Base-by-base conservation (phyloP, 2,797 vertebrate species). In the Acrocephalus scirpaceus region DNA sequence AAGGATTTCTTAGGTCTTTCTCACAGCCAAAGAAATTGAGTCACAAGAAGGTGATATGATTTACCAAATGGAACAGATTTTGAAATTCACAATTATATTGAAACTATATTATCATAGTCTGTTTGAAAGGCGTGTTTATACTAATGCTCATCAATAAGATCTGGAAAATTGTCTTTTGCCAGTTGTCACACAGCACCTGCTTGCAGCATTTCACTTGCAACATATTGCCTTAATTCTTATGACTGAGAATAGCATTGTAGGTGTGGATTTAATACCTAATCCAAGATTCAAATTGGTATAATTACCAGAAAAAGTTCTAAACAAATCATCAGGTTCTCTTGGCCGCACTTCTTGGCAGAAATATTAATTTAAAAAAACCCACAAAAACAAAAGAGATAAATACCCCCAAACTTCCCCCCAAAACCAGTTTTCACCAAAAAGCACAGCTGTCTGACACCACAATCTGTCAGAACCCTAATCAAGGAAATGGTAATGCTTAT, bases 371-470 rank as follows among this genome's bases (percentile, higher is more conserved):
- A 27, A 47, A 74, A 80, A 79, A 9, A 0, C 2, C 7, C 13
- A 18, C 3, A 70, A 36, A 81, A 15, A 40, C 11, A 50, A 60
- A 83, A 16, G 9, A 17, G 10, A 58, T 38, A 42, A 47, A 47
- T 69, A 34, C 2, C 0, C 2, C 11, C 10, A 50, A 78, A 69
- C 3, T 10, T 30, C 4, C 16, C 29, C 34, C 5, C 7, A 1
- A 13, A 56, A 50, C 2, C 32, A 62, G 5, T 67, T 70, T 80
- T 66, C 56, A 27, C n/a, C 11, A 30, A 66, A 85, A 90, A 79
- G 10, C 22, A 47, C 51, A 62, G 34, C 4, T 69, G 4, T 51
- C 13, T 42, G 15, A 62, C 22, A 76, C 5, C 26, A 80, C 23
- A 47, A 5, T 32, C 38, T 62, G n/a, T 67, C 36, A 78, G 17